Evolutionary conservation across 2,113 vertebrate species (phyloP).

Genomic region (Falco punctatus): DNA sequence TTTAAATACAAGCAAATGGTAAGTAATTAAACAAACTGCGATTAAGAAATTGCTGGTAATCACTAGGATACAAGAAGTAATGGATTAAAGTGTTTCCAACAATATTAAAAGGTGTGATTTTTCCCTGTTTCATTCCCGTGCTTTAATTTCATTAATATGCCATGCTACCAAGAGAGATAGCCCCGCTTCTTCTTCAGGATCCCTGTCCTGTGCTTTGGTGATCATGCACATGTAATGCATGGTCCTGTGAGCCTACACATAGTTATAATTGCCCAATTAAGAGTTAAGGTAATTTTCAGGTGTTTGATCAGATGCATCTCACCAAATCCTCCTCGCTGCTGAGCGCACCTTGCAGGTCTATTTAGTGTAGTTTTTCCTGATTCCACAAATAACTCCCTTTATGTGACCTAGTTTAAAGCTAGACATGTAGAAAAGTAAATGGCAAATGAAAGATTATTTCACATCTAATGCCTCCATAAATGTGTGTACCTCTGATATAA

Average conservation of each 20-base stretch:
- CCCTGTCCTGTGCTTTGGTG: not conserved
- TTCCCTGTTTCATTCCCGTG: not conserved
- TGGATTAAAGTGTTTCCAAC: not conserved
- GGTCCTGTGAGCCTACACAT: not conserved
- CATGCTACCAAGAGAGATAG: not conserved
- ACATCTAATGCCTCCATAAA: conserved; percentile 54
- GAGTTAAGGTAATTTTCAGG: not conserved
- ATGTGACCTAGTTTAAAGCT: not conserved
- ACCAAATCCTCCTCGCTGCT: not conserved
- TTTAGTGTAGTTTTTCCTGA: not conserved
- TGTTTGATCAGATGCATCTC: not conserved
- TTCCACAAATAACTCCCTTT: conserved; percentile 35
- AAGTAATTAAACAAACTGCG: conserved; percentile 35
- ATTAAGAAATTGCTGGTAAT: conserved; percentile 45
- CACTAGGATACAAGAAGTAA: not conserved
- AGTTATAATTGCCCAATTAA: not conserved
- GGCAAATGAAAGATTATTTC: conserved; percentile 57
- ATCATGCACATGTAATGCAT: not conserved
- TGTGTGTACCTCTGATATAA: conserved; percentile 61
- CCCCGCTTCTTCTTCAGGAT: not conserved
- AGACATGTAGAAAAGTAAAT: conserved; percentile 43
- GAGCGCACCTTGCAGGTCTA: not conserved
- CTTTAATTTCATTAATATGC: not conserved
- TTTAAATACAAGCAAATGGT: conserved; percentile 25
- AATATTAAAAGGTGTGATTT: conserved; percentile 2